Evolutionary conservation across 92 coral and sea anemone species (phyloP).

Genomic region (Zoanthus sansibaricus): DNA sequence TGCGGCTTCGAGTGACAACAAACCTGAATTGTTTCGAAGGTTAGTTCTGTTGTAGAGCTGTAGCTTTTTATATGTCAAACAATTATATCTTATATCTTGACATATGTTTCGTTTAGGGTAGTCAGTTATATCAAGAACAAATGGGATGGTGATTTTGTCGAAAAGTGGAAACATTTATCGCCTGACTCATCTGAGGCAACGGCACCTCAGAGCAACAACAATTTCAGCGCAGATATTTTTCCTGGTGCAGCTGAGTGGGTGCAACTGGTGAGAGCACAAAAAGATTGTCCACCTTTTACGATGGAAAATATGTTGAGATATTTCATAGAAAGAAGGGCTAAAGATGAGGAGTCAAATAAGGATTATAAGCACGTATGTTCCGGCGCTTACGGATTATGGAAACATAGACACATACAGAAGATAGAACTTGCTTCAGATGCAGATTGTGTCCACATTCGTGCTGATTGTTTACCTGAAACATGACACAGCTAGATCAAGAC

Average conservation of each 20-base stretch:
- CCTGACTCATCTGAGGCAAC: slow-evolving; percentile 16
- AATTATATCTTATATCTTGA: neutral
- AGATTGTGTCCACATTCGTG: slow-evolving; percentile 21
- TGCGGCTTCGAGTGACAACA: slow-evolving; percentile 19
- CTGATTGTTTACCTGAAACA: slow-evolving; percentile 13
- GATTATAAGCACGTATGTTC: slow-evolving; percentile 37
- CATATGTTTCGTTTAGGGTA: neutral
- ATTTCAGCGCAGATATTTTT: slow-evolving; percentile 14
- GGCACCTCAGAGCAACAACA: neutral
- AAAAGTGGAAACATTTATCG: slow-evolving; percentile 26
- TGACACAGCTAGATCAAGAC: slow-evolving; percentile 18
- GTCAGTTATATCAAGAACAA: slow-evolving; percentile 14
- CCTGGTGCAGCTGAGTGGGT: slow-evolving; percentile 35
- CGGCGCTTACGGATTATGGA: slow-evolving; percentile 45
- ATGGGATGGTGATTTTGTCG: slow-evolving; percentile 14
- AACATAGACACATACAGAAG: slow-evolving; percentile 54
- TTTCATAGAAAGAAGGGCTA: slow-evolving; percentile 40
- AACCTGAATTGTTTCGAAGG: slow-evolving; percentile 16
- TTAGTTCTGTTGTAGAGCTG: slow-evolving; percentile 13
- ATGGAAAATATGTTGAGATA: slow-evolving; percentile 37
- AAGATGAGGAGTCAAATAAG: slow-evolving; percentile 20
- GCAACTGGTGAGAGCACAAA: slow-evolving; percentile 24
- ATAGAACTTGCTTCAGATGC: slow-evolving; percentile 34
- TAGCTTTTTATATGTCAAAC: neutral
- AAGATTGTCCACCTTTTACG: slow-evolving; percentile 38